phyloP scores from a whole-genome alignment of 2,113 vertebrate species.

The Tenrec ecaudatus region DNA sequence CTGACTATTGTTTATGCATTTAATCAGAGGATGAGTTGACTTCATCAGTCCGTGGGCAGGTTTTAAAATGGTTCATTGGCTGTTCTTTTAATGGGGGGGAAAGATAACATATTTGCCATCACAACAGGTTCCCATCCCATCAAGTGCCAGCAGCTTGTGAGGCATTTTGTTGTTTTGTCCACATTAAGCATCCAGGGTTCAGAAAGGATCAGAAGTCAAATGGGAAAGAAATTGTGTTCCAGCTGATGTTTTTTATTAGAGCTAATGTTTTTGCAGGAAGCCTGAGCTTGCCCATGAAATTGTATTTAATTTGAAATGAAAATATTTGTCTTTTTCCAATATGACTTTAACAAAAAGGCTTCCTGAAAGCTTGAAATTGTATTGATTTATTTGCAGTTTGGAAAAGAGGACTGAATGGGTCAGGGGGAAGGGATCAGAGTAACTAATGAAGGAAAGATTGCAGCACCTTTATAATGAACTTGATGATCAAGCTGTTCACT shows the following conservation, averaged over 20 bases:
- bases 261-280: conserved; percentile 34
- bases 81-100: conserved; percentile 73
- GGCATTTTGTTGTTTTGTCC: conserved; percentile 58
- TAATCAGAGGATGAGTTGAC: conserved; percentile 78
- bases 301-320: conserved; percentile 63
- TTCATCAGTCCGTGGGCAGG: conserved; percentile 79
- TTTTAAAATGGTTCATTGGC: conserved; percentile 83
- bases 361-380: conserved; percentile 14
- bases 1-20: conserved; percentile 84
- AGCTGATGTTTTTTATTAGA: conserved; percentile 21
- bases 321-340: conserved; percentile 53
- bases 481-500: not conserved
- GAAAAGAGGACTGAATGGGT: conserved; percentile 6
- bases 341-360: conserved; percentile 45
- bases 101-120: conserved; percentile 78
- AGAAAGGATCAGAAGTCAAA: not conserved
- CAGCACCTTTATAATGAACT: not conserved
- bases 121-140: conserved; percentile 44
- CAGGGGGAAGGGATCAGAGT: not conserved
- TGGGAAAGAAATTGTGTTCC: conserved; percentile 53
- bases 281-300: conserved; percentile 32
- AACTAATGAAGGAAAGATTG: not conserved
- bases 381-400: conserved; percentile 49
- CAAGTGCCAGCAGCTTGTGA: conserved; percentile 42
- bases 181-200: conserved; percentile 59